Evolutionary conservation across 2,888 invertebrate genomes (phyloP), one percentile per base, ranked within the genome.

Genomic region (Drosophila monieri): DNA sequence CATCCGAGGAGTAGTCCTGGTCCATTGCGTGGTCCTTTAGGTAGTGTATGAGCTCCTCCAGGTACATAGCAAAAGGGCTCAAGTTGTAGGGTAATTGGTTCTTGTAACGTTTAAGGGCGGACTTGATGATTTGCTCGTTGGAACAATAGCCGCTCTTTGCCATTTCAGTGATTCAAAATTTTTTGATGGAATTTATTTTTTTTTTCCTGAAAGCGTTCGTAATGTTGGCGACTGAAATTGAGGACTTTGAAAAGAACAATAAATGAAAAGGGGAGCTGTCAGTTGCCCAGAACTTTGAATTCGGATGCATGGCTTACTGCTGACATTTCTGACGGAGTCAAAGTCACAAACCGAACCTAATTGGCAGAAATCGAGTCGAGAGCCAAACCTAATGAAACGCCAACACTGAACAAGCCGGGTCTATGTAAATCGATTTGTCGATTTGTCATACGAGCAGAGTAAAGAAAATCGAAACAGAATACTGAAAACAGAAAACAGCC

Each of bases 371-470:
- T 47, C 41, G 37, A 72, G 35, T 35, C n/a, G 35, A 35, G 35
- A 70, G 59, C 80, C 73, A 64, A 84, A 66, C 35, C 81, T 79
- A 79, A 79, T 85, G 79, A 85, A 84, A 78, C 69, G 64, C 66
- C 57, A 66, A 54, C 48, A 66, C 52, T 32, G 53, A 39, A 61
- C 32, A 43, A 58, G 25, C 65, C 15, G 41, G 47, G n/a, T 43
- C 80, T 84, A 81, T 81, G 81, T 81, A 81, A 81, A 81, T 81
- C 81, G 86, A 81, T 81, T 79, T 76, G 78, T 76, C 79, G 79
- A 79, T 79, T 81, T 81, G 81, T 81, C 81, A 81, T 81, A 81
- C 81, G 86, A 84, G 69, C 41, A 55, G 57, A 52, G 41, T 44
- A 14, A 55, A 65, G 47, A 32, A 32, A 58, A 48, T 41, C 39